Base-by-base conservation (phyloP, 1,140 invertebrate genomes). In the Drosophila paulistorum region DNA sequence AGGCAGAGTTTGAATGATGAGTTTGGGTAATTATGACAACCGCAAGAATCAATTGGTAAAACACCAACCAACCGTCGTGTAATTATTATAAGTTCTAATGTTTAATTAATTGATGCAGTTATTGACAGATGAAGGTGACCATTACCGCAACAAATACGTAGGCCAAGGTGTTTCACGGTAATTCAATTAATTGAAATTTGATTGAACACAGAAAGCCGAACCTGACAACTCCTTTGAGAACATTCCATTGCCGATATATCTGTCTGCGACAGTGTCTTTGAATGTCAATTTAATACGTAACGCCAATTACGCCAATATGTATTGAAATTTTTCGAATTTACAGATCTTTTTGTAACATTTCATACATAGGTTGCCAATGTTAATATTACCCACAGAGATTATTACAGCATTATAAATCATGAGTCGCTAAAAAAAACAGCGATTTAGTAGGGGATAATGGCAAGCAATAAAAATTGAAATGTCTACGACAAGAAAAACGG, bases 101-200 rank as follows among this genome's bases (percentile, higher is more conserved):
- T 60, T 55, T 79, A 89, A 89, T 89, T 84, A 89, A 89, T 89
- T 81, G 37, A 42, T 75, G 45, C 17, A 51, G 17, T 11, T 65
- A 55, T 72, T 71, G 77, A 79, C 80, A 89, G 68, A 62, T 72
- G 33, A 23, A 67, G 13, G n/a, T 2, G 13, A 14, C n/a, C 4
- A 48, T 23, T 11, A 60, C 67, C 72, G 51, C 77, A 73, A 65
- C 20, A 51, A 39, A 39, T 11, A 35, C 39, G 17, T 51, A 11
- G 20, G 7, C 10, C 37, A 65, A 45, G 37, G 37, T 39, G 37
- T 39, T 13, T 39, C 11, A 11, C 11, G 17, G 23, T 51, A 51
- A 51, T 23, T 51, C 9, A 51, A 51, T 23, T 11, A 23, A 14
- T 48, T 48, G 3, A 9, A 20, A 48, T 48, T 20, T 48, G 45